Conservation (phyloP, 2,888 invertebrate species). For the Scaptomyza flava region DNA sequence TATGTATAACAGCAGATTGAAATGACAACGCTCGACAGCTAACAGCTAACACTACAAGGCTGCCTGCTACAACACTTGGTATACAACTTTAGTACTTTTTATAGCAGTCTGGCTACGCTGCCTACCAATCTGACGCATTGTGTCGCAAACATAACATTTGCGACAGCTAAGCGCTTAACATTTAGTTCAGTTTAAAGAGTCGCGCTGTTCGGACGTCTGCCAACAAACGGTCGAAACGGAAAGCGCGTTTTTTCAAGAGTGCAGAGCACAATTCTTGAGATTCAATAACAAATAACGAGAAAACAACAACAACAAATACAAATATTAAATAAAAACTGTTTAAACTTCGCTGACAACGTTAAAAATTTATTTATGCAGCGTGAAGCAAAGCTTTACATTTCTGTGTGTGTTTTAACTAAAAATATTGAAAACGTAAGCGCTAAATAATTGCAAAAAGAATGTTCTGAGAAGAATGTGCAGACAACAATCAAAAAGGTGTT, state of each 20-base stretch:
- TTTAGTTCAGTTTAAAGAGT: conserved; percentile 41
- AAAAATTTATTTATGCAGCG: conserved; percentile 21
- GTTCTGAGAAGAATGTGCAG: conserved; percentile 14
- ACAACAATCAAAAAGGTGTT: conserved; percentile 30
- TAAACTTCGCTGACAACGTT: conserved; percentile 55
- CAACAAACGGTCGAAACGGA: conserved; percentile 4
- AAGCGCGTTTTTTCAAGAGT: conserved; percentile 35
- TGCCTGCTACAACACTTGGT: conserved; percentile 12
- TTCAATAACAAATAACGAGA: conserved; percentile 32
- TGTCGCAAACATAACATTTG: conserved; percentile 9
- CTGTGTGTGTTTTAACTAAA: conserved; percentile 10
- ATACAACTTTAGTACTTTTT: conserved; percentile 23
- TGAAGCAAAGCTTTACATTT: background rate
- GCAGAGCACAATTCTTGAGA: conserved; percentile 17
- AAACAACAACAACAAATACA: conserved; percentile 14
- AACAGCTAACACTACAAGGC: conserved; percentile 8
- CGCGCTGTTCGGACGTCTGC: conserved; percentile 33
- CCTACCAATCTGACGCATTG: conserved; percentile 19
- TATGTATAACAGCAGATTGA: background rate
- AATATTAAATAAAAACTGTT: conserved; percentile 36
- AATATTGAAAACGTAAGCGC: conserved; percentile 57
- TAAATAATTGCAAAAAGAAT: conserved; percentile 6
- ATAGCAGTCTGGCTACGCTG: conserved; percentile 30
- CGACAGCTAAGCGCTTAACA: conserved; percentile 17
- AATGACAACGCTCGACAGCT: background rate